Percentiles rank a stretch among this genome's conserved stretches.
Evolutionary conservation across 2,113 vertebrate species (phyloP).

Genomic region (Henicopernis longicauda): DNA sequence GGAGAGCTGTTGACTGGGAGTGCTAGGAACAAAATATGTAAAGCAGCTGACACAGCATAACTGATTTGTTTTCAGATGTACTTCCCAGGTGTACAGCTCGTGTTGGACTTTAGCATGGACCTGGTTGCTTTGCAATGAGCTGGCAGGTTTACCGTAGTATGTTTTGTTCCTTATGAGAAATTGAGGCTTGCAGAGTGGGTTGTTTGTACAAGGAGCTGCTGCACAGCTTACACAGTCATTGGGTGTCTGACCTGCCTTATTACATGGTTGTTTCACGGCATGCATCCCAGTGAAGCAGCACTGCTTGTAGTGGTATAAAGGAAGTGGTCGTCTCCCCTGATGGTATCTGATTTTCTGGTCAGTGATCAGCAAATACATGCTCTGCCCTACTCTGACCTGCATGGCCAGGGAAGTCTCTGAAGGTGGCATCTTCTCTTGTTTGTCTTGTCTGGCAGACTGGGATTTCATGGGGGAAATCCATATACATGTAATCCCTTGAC

Average conservation of each 20-base stretch:
- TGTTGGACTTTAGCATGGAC: constrained; percentile 39
- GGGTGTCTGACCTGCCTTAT: not conserved
- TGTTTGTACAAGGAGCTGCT: not conserved
- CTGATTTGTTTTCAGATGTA: not conserved
- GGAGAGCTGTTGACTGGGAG: not conserved
- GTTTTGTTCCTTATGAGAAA: not conserved
- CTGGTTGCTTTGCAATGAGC: not conserved
- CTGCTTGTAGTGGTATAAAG: not conserved
- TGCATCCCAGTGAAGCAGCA: not conserved
- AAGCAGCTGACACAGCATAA: not conserved
- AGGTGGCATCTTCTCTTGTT: not conserved
- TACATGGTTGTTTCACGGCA: not conserved
- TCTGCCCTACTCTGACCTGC: not conserved
- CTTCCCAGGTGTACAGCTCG: not conserved
- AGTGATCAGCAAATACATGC: not conserved
- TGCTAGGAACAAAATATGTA: not conserved
- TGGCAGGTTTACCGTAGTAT: not conserved
- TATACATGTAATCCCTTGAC: not conserved
- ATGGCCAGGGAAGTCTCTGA: not conserved
- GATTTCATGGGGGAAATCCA: not conserved
- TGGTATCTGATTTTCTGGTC: not conserved
- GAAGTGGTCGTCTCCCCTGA: not conserved
- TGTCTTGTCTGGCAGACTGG: not conserved
- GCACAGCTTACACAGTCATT: not conserved
- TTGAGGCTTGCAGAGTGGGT: not conserved